Evolutionary conservation across 2,113 vertebrate species (phyloP).

Genomic region (Sphaerodactylus townsendi): DNA sequence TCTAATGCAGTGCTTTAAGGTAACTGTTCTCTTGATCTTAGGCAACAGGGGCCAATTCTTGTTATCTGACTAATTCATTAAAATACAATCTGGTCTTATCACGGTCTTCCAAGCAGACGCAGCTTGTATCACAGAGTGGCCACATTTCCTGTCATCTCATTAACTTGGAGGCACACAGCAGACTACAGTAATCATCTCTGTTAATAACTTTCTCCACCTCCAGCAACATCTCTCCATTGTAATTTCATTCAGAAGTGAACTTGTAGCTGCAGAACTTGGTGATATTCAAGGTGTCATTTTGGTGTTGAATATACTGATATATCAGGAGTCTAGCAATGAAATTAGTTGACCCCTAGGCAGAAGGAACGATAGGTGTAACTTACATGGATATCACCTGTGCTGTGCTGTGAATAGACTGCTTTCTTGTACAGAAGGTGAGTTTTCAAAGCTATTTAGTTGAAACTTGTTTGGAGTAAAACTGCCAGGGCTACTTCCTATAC

Average conservation of each 20-base stretch:
- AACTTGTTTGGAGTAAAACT: background rate
- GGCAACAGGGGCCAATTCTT: background rate
- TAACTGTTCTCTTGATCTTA: constrained; percentile 1
- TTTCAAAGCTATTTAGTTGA: background rate
- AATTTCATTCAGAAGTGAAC: constrained; percentile 14
- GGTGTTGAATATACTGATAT: background rate
- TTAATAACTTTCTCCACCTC: constrained; percentile 11
- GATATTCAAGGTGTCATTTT: background rate
- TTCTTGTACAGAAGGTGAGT: background rate
- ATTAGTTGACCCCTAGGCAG: background rate
- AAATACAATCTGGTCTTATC: constrained; percentile 24
- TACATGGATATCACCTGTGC: too few relatives aligned
- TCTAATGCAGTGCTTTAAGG: background rate
- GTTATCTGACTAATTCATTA: constrained; percentile 21
- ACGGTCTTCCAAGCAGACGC: constrained; percentile 7
- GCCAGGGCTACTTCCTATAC: background rate
- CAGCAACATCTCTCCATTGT: background rate
- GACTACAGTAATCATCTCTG: background rate
- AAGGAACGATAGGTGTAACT: background rate
- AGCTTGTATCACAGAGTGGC: background rate
- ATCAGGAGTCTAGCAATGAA: background rate
- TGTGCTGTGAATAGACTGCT: background rate
- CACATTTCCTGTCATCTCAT: constrained; percentile 7
- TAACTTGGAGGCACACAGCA: constrained; percentile 12
- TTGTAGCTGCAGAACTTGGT: background rate